Conservation (phyloP, 2,888 invertebrate genomes). For the Scaptomyza caliginosa region DNA sequence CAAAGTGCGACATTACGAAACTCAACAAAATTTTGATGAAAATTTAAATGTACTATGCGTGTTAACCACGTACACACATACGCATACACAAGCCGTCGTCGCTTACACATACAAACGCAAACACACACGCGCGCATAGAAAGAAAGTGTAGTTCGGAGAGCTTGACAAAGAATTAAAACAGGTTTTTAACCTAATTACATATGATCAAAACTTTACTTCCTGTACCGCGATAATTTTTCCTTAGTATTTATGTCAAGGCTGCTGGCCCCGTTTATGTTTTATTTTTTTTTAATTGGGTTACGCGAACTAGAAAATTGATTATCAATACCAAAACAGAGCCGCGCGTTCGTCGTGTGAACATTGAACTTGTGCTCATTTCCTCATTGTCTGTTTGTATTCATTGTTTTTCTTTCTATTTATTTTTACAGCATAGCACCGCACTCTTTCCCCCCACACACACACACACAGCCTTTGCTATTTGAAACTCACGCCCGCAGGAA, state of each 20-base stretch:
- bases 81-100: constrained; percentile 22
- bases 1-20: constrained; percentile 69
- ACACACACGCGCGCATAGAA: constrained; percentile 32
- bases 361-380: constrained; percentile 58
- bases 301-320: constrained; percentile 42
- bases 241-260: constrained; percentile 65
- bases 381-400: constrained; percentile 11
- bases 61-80: constrained; percentile 62
- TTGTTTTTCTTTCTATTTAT: no score
- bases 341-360: constrained; percentile 49
- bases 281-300: constrained; percentile 15
- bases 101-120: constrained; percentile 9
- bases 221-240: constrained; percentile 19
- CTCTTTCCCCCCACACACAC: constrained; percentile 54
- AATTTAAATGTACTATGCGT: constrained; percentile 66
- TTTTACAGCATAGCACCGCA: constrained; percentile 53
- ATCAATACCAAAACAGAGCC: constrained; percentile 35
- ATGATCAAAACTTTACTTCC: constrained; percentile 33
- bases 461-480: constrained; percentile 47
- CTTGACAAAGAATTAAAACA: constrained; percentile 67
- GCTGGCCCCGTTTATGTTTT: constrained; percentile 15
- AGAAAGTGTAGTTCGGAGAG: constrained; percentile 68
- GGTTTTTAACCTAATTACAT: constrained; percentile 76
- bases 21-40: constrained; percentile 43
- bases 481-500: constrained; percentile 49